These are phyloP conservation scores for Spodoptera littoralis DNA, from an alignment of 2,888 invertebrate species.

Conservation along the genomic window DNA sequence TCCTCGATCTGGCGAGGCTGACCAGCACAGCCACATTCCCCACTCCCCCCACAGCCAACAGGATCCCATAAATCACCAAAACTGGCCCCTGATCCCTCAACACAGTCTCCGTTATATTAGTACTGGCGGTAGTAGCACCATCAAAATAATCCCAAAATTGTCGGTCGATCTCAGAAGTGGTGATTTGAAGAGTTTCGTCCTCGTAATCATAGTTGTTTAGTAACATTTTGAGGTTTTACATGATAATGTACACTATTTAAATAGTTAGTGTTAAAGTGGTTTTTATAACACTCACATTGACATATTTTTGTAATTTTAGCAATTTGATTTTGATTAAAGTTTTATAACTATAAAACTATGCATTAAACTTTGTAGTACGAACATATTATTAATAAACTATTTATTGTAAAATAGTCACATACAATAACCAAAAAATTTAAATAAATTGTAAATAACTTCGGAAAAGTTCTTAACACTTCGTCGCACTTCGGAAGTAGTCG, in stretches of 20 bases:
- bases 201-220: conserved; percentile 54
- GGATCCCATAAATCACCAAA: conserved; percentile 90
- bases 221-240: conserved; percentile 54
- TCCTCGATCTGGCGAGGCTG: conserved; percentile 89
- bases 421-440: too few species aligned
- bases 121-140: conserved; percentile 51
- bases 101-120: conserved; percentile 51
- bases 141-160: conserved; percentile 83
- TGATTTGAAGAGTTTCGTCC: conserved; percentile 38
- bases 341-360: too few species aligned
- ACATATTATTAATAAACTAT: too few species aligned
- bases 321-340: too few species aligned
- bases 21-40: conserved; percentile 93
- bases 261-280: background rate
- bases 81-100: conserved; percentile 75
- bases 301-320: rapidly evolving
- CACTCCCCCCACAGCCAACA: conserved; percentile 91
- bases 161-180: conserved; percentile 66
- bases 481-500: conserved; percentile 1
- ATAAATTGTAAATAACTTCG: background rate
- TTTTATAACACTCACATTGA: background rate
- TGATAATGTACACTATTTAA: conserved; percentile 3
- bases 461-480: conserved; percentile 29
- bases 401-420: too few species aligned
- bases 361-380: too few species aligned